These are phyloP conservation scores for Tiphia femorata DNA, from an alignment of 2,888 invertebrate genomes.

Conservation along the genomic window DNA sequence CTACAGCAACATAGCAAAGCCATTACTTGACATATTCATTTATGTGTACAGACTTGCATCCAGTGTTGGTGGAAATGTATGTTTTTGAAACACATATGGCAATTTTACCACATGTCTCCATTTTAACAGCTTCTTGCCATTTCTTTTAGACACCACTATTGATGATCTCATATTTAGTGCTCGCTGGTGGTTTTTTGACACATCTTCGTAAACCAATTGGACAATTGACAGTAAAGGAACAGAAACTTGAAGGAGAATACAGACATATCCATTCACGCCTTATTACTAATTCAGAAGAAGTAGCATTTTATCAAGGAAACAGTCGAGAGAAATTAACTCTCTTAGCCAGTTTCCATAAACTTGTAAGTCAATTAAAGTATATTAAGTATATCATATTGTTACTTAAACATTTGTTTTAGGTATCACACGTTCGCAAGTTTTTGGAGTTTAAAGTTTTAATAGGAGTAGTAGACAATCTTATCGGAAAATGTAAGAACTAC, in stretches of 20 bases:
- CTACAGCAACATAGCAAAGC: constrained; percentile 97
- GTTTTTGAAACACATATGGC: neutral
- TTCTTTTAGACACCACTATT: constrained; percentile 84
- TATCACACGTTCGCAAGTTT: constrained; percentile 86
- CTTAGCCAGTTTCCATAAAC: constrained; percentile 88
- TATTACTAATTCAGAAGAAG: constrained; percentile 97
- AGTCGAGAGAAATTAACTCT: constrained; percentile 90
- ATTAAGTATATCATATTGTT: neutral
- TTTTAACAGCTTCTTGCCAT: neutral
- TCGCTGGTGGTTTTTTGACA: constrained; percentile 90
- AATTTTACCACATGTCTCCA: neutral
- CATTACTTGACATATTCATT: constrained; percentile 92
- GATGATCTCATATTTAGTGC: constrained; percentile 88
- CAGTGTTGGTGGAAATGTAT: constrained; percentile 84
- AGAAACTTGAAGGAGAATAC: constrained; percentile 98
- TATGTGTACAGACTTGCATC: constrained; percentile 92
- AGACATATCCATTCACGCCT: constrained; percentile 96
- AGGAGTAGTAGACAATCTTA: constrained; percentile 95
- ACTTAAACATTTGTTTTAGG: constrained; percentile 68
- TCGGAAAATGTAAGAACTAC: constrained; percentile 87
- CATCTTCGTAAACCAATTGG: constrained; percentile 87
- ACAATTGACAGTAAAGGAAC: constrained; percentile 91
- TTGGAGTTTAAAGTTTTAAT: constrained; percentile 90
- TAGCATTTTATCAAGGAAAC: constrained; percentile 87
- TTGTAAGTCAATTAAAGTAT: constrained; percentile 67